A percentile compares a stretch with the other conserved stretches of the same genome.
These are phyloP conservation scores for Vollenhovia emeryi DNA, from an alignment of 1,140 invertebrate species.

Conservation along the genomic window DNA sequence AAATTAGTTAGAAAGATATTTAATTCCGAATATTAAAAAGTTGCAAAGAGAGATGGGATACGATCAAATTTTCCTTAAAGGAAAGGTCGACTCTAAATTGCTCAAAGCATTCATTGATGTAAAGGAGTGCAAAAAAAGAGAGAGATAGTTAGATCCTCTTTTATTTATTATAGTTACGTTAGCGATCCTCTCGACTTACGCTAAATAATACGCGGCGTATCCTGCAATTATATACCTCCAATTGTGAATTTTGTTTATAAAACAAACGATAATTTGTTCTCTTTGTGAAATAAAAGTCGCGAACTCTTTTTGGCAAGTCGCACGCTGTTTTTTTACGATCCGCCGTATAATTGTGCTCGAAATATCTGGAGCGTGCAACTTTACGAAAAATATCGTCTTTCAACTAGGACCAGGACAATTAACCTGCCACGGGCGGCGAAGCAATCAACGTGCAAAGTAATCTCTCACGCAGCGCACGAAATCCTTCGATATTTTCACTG, in stretches of 20 bases:
- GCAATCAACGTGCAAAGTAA: constrained; percentile 33
- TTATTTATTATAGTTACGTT: neutral
- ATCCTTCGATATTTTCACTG: constrained; percentile 60
- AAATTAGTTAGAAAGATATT: constrained; percentile 39
- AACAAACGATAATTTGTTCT: neutral
- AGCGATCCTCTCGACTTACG: neutral
- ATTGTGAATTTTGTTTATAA: neutral
- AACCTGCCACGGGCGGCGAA: constrained; percentile 12
- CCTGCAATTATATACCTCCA: neutral
- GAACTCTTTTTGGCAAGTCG: neutral
- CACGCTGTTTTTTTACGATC: neutral
- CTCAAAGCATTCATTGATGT: constrained; percentile 2
- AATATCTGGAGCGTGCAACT: neutral
- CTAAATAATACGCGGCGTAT: neutral
- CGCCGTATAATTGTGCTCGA: neutral
- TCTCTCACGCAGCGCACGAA: constrained; percentile 34
- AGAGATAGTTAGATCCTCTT: neutral
- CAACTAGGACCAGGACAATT: neutral
- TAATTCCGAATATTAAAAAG: constrained; percentile 52
- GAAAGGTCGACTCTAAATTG: constrained; percentile 22
- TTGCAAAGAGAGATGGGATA: neutral
- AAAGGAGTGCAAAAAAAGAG: neutral
- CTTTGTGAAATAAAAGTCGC: neutral
- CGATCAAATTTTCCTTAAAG: constrained; percentile 38
- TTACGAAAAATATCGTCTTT: constrained; percentile 6